phyloP scores from a whole-genome alignment of 1,140 invertebrate genomes.

The Drosophila littoralis region DNA sequence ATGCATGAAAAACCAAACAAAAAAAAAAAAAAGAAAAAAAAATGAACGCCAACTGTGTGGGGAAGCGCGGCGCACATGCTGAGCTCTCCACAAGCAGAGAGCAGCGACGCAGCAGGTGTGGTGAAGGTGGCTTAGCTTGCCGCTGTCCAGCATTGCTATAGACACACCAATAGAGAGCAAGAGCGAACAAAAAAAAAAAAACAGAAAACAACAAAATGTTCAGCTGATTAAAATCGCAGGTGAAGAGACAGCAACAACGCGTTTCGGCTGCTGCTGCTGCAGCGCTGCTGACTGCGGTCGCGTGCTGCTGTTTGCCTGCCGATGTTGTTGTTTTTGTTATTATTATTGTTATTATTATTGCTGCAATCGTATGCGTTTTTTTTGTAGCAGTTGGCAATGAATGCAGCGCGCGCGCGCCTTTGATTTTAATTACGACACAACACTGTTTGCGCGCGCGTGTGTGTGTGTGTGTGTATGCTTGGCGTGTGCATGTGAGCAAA shows the following conservation, averaged over 20 bases:
- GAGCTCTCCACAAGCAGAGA: constrained; percentile 8
- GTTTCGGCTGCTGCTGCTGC: constrained; percentile 28
- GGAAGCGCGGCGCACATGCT: constrained; percentile 27
- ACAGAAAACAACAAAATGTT: constrained; percentile 24
- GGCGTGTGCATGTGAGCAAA: constrained; percentile 19
- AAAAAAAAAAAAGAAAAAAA: too few species aligned
- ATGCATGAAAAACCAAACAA: constrained; percentile 13
- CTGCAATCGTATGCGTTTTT: constrained; percentile 45
- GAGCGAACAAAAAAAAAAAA: constrained; percentile 46
- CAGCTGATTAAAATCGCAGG: constrained; percentile 78
- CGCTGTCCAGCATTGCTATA: constrained; percentile 24
- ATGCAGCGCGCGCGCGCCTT: constrained; percentile 67
- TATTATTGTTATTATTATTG: constrained; percentile 25
- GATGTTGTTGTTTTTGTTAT: constrained; percentile 12
- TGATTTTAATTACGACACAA: constrained; percentile 73
- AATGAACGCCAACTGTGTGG: constrained; percentile 11
- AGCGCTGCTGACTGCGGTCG: constrained; percentile 20
- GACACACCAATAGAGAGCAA: constrained; percentile 18
- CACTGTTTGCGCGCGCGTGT: constrained; percentile 1
- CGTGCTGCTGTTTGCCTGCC: constrained; percentile 21
- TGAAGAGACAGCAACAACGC: constrained; percentile 54
- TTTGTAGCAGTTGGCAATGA: constrained; percentile 60
- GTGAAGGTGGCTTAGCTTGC: constrained; percentile 63
- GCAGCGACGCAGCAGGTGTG: constrained; percentile 81
- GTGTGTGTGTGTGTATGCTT: constrained; percentile 18